Evolutionary conservation across 2,888 invertebrate genomes (phyloP).

Genomic region (Philhelius pedissequus): DNA sequence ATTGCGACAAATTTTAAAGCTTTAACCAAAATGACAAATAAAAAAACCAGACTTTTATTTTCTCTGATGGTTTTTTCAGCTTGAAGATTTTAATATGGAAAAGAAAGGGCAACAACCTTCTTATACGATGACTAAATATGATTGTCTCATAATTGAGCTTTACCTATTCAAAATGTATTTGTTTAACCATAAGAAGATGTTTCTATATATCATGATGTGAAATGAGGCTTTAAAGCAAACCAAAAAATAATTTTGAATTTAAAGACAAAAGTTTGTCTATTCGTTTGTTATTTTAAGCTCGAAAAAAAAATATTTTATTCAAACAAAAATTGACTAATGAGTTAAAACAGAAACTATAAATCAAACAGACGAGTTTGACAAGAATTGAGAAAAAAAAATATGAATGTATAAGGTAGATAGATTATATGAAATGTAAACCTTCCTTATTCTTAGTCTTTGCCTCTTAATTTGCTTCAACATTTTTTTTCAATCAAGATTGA

Average conservation of each 20-base stretch:
- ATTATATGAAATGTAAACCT: background rate
- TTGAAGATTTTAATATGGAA: background rate
- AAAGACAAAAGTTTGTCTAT: background rate
- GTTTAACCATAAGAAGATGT: background rate
- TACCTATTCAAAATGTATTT: background rate
- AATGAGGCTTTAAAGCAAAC: background rate
- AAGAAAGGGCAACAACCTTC: background rate
- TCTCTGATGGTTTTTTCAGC: background rate
- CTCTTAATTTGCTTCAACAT: background rate
- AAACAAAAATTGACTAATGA: background rate
- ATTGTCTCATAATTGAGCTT: background rate
- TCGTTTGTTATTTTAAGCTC: background rate
- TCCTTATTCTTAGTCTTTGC: background rate
- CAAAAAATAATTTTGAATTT: background rate
- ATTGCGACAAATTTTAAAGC: background rate
- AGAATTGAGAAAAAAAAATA: background rate
- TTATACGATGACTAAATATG: background rate
- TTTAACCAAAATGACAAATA: background rate
- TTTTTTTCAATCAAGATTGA: background rate
- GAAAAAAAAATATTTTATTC: background rate
- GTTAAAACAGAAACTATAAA: background rate
- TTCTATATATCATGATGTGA: background rate
- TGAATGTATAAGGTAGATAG: too few relatives aligned
- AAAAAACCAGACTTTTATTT: background rate
- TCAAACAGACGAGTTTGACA: background rate